phyloP scores from a whole-genome alignment of 2,113 vertebrate genomes.

The Agelaius phoeniceus region DNA sequence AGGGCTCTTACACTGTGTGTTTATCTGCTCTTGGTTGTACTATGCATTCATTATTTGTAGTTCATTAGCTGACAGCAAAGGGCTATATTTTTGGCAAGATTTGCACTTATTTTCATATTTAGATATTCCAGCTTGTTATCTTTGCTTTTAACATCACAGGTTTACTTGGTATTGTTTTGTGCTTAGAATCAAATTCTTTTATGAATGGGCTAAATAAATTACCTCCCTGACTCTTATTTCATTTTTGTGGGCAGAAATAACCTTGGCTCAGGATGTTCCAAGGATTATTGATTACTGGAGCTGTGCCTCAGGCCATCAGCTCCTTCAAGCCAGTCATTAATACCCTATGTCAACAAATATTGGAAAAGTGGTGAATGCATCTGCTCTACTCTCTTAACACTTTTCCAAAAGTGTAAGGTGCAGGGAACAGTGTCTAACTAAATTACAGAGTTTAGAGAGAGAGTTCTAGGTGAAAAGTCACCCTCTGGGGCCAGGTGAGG shows the following conservation, averaged over 20 bases:
- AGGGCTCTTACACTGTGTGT: not conserved
- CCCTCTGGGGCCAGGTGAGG: not conserved
- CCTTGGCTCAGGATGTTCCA: slow-evolving; percentile 1
- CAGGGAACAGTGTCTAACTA: not conserved
- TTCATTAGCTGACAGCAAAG: not conserved
- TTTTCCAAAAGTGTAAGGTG: not conserved
- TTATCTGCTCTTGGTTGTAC: not conserved
- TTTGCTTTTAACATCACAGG: not conserved
- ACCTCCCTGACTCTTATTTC: not conserved
- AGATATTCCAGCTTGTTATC: not conserved
- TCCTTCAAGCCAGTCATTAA: slow-evolving; percentile 30
- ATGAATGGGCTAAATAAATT: slow-evolving; percentile 12
- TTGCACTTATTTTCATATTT: not conserved
- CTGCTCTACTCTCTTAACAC: not conserved
- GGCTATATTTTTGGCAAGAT: not conserved
- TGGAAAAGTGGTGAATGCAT: not conserved
- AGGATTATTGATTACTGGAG: slow-evolving; percentile 36
- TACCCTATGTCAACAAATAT: slow-evolving; percentile 18
- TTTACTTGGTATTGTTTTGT: not conserved
- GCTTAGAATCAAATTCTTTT: not conserved
- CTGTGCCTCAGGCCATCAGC: not conserved
- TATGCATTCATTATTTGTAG: not conserved
- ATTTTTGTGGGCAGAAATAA: slow-evolving; percentile 10
- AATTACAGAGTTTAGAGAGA: not conserved
- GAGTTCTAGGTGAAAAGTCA: not conserved